Conservation (phyloP, 2,113 vertebrate species). For the Platysternon megacephalum region DNA sequence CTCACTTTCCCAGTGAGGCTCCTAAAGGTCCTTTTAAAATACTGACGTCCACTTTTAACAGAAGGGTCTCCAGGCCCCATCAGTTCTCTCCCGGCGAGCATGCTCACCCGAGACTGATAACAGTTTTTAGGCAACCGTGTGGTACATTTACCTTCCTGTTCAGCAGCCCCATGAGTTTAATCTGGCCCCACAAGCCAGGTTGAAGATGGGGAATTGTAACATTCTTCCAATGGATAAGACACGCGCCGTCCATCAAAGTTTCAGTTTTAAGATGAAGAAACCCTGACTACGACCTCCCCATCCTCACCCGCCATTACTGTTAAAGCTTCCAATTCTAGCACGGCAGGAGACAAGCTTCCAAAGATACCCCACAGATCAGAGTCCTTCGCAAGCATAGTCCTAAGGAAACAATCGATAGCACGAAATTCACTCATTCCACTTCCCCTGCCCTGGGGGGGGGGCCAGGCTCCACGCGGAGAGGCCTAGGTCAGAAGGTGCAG, state of each 20-base stretch:
- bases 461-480: not conserved
- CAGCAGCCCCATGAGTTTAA: not conserved
- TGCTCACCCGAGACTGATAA: not conserved
- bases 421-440: no score
- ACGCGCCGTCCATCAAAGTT: not conserved
- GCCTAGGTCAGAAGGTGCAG: not conserved
- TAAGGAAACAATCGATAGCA: not conserved
- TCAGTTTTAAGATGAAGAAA: not conserved
- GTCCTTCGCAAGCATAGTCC: not conserved
- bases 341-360: not conserved
- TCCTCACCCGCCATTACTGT: not conserved
- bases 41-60: not conserved
- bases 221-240: not conserved
- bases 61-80: not conserved
- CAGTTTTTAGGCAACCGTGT: not conserved
- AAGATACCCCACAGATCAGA: not conserved
- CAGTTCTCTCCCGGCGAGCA: not conserved
- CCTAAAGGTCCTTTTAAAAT: not conserved
- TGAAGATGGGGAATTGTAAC: not conserved
- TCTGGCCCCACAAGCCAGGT: not conserved
- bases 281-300: not conserved
- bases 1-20: not conserved
- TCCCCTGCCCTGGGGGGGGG: not conserved
- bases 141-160: not conserved
- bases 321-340: not conserved